Evolutionary conservation across 2,888 invertebrate species (phyloP).

Genomic region (Gryllus longicercus): DNA sequence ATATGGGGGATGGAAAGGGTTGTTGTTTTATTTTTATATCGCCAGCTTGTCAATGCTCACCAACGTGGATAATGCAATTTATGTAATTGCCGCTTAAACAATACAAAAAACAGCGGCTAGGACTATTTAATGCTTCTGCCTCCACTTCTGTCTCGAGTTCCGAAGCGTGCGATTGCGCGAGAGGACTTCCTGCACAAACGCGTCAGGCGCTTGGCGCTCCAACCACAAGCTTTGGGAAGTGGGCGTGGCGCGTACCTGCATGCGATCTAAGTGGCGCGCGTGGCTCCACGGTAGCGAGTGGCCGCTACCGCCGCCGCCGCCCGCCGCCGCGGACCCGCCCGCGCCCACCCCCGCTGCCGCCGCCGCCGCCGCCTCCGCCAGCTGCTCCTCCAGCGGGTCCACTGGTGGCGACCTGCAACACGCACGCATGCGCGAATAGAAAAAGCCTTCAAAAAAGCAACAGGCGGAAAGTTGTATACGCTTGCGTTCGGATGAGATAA

Average conservation of each 20-base stretch:
- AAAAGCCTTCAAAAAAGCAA: neutral
- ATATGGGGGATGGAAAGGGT: too few relatives aligned
- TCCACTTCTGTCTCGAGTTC: too few relatives aligned
- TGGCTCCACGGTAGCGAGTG: slow-evolving; percentile 33
- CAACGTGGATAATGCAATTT: too few relatives aligned
- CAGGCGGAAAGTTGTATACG: too few relatives aligned
- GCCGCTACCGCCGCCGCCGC: slow-evolving; percentile 12
- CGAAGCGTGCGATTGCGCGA: too few relatives aligned
- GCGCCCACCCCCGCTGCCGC: neutral
- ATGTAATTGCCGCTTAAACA: too few relatives aligned
- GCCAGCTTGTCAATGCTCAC: too few relatives aligned
- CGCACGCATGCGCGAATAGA: neutral
- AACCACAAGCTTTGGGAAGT: neutral
- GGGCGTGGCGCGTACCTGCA: slow-evolving; percentile 29
- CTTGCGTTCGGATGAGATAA: too few relatives aligned
- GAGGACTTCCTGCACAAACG: too few relatives aligned
- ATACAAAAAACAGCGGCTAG: too few relatives aligned
- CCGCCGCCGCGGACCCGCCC: slow-evolving; percentile 27
- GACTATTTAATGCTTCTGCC: too few relatives aligned
- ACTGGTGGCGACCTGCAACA: neutral
- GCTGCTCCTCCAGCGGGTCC: slow-evolving; percentile 1
- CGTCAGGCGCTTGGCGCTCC: neutral
- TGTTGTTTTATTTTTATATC: too few relatives aligned
- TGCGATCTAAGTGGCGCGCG: slow-evolving; percentile 35
- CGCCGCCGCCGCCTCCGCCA: slow-evolving; percentile 6